These are phyloP conservation scores for Peribatodes rhomboidaria DNA, from an alignment of 2,888 invertebrate genomes.

Conservation along the genomic window DNA sequence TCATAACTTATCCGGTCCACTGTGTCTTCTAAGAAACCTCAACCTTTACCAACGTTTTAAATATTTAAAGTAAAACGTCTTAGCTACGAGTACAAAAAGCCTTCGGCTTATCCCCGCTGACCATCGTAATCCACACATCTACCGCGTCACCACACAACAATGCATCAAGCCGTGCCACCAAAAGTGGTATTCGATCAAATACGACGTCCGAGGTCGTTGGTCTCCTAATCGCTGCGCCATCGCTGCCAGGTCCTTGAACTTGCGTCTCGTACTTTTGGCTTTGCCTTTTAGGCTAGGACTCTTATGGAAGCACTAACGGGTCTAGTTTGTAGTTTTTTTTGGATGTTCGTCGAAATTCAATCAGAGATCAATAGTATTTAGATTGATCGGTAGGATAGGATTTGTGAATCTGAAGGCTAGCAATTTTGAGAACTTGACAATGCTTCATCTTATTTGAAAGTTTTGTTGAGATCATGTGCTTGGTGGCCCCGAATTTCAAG, in stretches of 20 bases:
- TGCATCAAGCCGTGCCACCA: conserved; percentile 45
- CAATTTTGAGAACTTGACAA: neutral
- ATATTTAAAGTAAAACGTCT: too few relatives aligned
- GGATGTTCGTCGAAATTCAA: too few relatives aligned
- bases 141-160: conserved; percentile 34
- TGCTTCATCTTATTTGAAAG: neutral
- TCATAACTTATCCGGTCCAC: too few relatives aligned
- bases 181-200: conserved; percentile 55
- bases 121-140: conserved; percentile 21
- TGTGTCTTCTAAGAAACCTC: too few relatives aligned
- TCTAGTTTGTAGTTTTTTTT: neutral
- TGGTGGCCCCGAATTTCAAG: neutral
- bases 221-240: conserved; percentile 75
- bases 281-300: conserved; percentile 36
- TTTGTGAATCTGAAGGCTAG: too few relatives aligned
- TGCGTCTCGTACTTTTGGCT: conserved; percentile 27
- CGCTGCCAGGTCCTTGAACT: conserved; percentile 61
- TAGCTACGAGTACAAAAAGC: neutral
- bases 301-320: conserved; percentile 50
- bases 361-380: too few relatives aligned
- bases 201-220: conserved; percentile 64
- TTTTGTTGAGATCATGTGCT: neutral
- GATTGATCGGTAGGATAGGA: too few relatives aligned
- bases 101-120: conserved; percentile 16
- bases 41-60: too few relatives aligned